These are phyloP conservation scores for Dendrocopos noguchii DNA, from an alignment of 2,113 vertebrate species.

Conservation along the genomic window DNA sequence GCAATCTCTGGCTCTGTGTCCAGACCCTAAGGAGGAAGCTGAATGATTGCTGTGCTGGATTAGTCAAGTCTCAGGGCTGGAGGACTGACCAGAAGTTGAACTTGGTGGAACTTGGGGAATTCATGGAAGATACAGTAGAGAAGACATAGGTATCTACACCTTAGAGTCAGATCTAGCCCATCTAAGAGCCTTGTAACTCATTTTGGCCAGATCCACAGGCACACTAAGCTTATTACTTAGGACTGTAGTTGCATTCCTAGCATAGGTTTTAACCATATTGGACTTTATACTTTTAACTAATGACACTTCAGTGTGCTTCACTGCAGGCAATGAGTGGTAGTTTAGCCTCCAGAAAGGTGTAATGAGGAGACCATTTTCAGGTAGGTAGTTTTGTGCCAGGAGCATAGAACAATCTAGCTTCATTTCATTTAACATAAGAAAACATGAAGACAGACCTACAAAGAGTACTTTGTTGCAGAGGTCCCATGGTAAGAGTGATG, in stretches of 20 bases:
- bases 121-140: background rate
- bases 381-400: background rate
- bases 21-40: background rate
- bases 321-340: background rate
- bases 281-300: background rate
- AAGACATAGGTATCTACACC: background rate
- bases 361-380: background rate
- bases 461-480: background rate
- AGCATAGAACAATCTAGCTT: background rate
- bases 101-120: background rate
- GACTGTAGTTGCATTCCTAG: background rate
- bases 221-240: background rate
- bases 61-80: background rate
- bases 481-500: background rate
- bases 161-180: background rate
- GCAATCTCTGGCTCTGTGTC: background rate
- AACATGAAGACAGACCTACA: background rate
- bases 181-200: background rate
- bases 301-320: background rate
- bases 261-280: background rate
- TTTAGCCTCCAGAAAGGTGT: background rate
- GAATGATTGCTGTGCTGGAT: background rate
- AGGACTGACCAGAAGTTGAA: background rate
- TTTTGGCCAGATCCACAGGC: background rate
- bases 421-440: background rate